phyloP scores from a whole-genome alignment of 2,797 vertebrate genomes.

The Melanotaenia nigrans region DNA sequence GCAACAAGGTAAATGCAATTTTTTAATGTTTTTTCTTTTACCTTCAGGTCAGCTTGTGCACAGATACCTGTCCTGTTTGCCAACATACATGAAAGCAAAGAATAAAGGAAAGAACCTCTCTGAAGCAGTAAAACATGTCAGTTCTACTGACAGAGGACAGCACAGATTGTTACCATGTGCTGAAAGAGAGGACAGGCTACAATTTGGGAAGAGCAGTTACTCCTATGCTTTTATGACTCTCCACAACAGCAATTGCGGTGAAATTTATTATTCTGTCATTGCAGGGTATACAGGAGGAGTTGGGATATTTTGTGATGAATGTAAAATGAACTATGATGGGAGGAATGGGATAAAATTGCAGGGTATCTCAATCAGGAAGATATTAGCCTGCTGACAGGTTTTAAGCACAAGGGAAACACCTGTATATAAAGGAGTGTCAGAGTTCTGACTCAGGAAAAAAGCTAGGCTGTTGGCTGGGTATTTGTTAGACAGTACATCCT shows the following conservation, averaged over 20 bases:
- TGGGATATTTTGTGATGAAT: constrained; percentile 29
- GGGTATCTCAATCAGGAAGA: constrained; percentile 29
- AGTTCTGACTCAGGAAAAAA: too few species aligned
- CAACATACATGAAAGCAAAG: constrained; percentile 19
- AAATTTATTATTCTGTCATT: constrained; percentile 63
- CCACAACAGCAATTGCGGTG: constrained; percentile 37
- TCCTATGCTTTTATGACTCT: constrained; percentile 45
- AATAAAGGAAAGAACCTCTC: constrained; percentile 22
- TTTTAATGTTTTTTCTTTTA: not conserved
- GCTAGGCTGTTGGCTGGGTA: too few species aligned
- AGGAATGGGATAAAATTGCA: constrained; percentile 13
- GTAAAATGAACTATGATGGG: constrained; percentile 29
- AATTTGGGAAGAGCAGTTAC: constrained; percentile 51
- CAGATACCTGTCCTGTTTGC: constrained; percentile 27
- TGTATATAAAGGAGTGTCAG: not conserved
- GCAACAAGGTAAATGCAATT: too few species aligned
- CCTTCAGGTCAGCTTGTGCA: not conserved
- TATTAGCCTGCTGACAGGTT: not conserved
- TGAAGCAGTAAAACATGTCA: constrained; percentile 21
- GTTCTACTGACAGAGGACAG: constrained; percentile 43
- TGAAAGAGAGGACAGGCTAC: constrained; percentile 43
- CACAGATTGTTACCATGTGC: constrained; percentile 47
- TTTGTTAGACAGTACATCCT: too few species aligned
- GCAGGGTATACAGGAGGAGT: constrained; percentile 8
- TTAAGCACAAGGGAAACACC: not conserved